These are phyloP conservation scores for Hipparchia sbordonii DNA, from an alignment of 2,888 invertebrate species.

Conservation along the genomic window DNA sequence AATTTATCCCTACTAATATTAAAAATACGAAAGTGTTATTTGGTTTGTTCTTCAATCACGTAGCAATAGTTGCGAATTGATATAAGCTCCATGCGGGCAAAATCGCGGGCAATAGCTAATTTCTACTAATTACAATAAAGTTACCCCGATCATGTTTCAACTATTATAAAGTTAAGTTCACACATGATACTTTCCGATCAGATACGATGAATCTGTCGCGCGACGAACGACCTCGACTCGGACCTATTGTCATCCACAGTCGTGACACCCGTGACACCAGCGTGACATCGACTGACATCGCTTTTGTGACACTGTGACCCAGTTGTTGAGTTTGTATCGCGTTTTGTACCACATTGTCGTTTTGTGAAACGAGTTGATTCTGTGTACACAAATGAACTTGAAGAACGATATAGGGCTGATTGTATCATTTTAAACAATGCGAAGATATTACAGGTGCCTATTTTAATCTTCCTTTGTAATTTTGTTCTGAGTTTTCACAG, in stretches of 20 bases:
- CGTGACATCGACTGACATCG: constrained; percentile 58
- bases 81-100: too few relatives aligned
- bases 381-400: constrained; percentile 10
- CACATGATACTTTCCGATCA: constrained; percentile 22
- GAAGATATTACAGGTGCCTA: background rate
- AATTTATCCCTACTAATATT: too few relatives aligned
- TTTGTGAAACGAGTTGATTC: constrained; percentile 44
- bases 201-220: constrained; percentile 20
- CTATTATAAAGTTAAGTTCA: constrained; percentile 12
- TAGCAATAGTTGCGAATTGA: too few relatives aligned
- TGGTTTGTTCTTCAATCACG: too few relatives aligned
- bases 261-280: constrained; percentile 52
- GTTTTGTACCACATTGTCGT: constrained; percentile 53
- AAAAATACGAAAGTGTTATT: too few relatives aligned
- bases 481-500: background rate
- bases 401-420: constrained; percentile 4
- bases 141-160: background rate
- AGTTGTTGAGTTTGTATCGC: constrained; percentile 52
- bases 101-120: too few relatives aligned
- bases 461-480: background rate
- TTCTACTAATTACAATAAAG: too few relatives aligned
- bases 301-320: constrained; percentile 62
- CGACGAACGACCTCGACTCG: constrained; percentile 39
- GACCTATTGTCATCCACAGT: constrained; percentile 44
- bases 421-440: background rate